Evolutionary conservation across 2,113 vertebrate genomes (phyloP).

Genomic region (Labrus mixtus): DNA sequence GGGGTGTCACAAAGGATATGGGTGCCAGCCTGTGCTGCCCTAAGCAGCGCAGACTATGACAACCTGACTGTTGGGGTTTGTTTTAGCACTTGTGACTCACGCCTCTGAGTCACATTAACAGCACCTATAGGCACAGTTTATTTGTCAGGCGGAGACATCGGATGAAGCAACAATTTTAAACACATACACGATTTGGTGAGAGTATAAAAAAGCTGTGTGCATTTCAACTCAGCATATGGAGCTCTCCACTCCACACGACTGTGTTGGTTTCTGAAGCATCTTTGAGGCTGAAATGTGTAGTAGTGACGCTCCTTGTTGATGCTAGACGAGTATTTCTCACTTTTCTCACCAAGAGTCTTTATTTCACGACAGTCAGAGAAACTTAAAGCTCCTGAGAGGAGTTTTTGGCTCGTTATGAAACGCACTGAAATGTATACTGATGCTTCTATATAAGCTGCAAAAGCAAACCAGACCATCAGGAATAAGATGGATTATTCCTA

Average conservation of each 20-base stretch:
- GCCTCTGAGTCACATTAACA: conserved; percentile 39
- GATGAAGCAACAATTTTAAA: conserved; percentile 14
- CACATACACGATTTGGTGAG: not conserved
- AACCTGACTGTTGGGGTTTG: conserved; percentile 60
- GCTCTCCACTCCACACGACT: no score
- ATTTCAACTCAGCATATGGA: not conserved
- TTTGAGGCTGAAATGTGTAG: not conserved
- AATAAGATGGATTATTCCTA: no score
- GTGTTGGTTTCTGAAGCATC: no score
- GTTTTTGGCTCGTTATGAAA: no score
- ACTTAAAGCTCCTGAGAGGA: no score
- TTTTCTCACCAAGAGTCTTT: no score
- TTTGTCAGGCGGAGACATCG: conserved; percentile 24
- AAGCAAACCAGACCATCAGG: no score
- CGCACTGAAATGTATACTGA: no score
- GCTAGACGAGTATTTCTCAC: no score
- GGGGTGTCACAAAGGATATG: conserved; percentile 57
- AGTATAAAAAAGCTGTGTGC: not conserved
- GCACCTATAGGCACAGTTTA: conserved; percentile 46
- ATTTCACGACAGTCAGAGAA: no score
- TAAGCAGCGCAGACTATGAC: conserved; percentile 45
- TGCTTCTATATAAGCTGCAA: no score
- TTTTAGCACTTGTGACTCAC: conserved; percentile 49
- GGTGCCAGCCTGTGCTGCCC: conserved; percentile 34
- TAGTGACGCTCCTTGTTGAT: no score